These are phyloP conservation scores for Archips xylosteana DNA, from an alignment of 2,888 invertebrate species.

Conservation along the genomic window DNA sequence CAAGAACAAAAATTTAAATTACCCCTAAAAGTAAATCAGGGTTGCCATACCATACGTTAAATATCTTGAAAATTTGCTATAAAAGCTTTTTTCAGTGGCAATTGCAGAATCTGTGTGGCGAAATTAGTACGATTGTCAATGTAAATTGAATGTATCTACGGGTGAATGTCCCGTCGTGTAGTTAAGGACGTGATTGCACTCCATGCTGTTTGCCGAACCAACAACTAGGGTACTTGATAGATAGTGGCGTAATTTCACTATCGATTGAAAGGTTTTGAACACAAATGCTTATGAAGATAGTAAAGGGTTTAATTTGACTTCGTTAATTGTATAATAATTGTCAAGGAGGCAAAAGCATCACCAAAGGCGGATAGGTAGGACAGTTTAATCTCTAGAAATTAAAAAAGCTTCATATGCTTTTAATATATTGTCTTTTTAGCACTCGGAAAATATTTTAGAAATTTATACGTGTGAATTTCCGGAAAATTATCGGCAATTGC, in stretches of 20 bases:
- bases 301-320: not conserved
- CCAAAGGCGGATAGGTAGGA: too few relatives aligned
- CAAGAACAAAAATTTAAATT: not conserved
- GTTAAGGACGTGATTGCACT: slow-evolving; percentile 8
- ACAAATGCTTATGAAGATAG: not conserved
- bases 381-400: too few relatives aligned
- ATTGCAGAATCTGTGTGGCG: slow-evolving; percentile 18
- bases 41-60: not conserved
- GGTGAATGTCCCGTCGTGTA: slow-evolving; percentile 13
- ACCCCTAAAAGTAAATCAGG: not conserved
- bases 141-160: not conserved
- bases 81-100: not conserved
- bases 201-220: not conserved
- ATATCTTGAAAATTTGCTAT: not conserved
- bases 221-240: slow-evolving; percentile 3
- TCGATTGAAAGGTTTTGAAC: not conserved
- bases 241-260: slow-evolving; percentile 3
- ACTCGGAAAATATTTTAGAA: too few relatives aligned
- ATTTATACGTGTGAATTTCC: too few relatives aligned
- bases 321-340: too few relatives aligned
- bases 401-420: too few relatives aligned
- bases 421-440: too few relatives aligned
- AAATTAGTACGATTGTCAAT: slow-evolving; percentile 15
- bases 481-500: too few relatives aligned
- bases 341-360: too few relatives aligned